Evolutionary conservation across 2,888 invertebrate species (phyloP).

Genomic region (Meliscaeva auricollis): DNA sequence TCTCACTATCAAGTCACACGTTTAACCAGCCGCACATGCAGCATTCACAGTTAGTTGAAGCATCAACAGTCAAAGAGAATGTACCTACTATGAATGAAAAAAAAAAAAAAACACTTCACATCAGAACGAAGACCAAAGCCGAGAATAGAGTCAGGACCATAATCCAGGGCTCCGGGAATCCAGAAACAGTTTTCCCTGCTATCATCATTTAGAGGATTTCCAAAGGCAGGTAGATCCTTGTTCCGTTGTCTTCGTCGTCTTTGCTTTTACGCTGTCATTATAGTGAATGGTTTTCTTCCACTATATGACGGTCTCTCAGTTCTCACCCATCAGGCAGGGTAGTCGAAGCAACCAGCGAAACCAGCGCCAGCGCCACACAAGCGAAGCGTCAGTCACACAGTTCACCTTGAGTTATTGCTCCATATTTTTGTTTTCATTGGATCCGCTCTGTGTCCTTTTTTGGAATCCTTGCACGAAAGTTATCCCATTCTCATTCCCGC

Average conservation of each 20-base stretch:
- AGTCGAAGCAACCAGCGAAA: not conserved
- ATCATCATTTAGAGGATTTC: constrained; percentile 55
- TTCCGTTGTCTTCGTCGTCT: constrained; percentile 16
- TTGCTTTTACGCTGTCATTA: constrained; percentile 34
- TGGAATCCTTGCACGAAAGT: constrained; percentile 43
- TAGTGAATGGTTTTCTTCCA: constrained; percentile 32
- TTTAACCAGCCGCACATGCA: constrained; percentile 49
- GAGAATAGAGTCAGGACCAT: constrained; percentile 24
- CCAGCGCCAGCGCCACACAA: constrained; percentile 11
- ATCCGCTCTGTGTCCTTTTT: constrained; percentile 62
- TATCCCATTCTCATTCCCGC: constrained; percentile 1
- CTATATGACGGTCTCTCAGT: constrained; percentile 5
- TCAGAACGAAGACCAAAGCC: constrained; percentile 5
- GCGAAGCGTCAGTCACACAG: constrained; percentile 72
- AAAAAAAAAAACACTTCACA: constrained; percentile 59
- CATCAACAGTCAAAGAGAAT: constrained; percentile 69
- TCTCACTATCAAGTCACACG: constrained; percentile 47
- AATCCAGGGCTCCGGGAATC: not conserved
- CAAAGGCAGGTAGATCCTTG: constrained; percentile 49
- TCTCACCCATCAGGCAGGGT: constrained; percentile 2
- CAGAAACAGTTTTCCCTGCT: constrained; percentile 45
- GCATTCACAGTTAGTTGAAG: constrained; percentile 33
- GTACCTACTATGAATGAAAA: too few relatives aligned
- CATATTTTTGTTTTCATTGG: constrained; percentile 75
- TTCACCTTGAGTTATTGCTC: constrained; percentile 76